Base-by-base conservation (phyloP, 2,888 invertebrate species). In the Caradrina clavipalpis region DNA sequence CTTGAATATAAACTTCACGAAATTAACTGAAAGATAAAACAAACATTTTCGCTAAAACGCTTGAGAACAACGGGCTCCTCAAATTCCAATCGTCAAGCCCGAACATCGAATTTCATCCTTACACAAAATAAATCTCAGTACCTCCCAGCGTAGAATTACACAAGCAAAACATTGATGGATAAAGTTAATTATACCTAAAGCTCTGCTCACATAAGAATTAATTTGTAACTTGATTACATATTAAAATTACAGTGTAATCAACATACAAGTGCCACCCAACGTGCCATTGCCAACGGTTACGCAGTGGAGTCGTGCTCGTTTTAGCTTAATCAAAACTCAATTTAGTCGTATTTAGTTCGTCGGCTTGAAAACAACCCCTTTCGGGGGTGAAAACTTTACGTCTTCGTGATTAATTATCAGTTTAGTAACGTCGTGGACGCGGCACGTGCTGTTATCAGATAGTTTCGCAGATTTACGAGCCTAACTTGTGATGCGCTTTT, bases 251-350 rank as follows among this genome's bases (percentile, higher is more conserved):
- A 78, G 68, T 70, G 83, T 85, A 84, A 83, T 77, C 77, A 75
- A 76, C 76, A 70, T 73, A 81, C 82, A 79, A 85, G 80, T 84
- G 78, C 73, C 72, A 67, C 76, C 51, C 72, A 76, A 86, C 86
- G 86, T 88, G 88, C 85, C 86, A 85, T 83, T 86, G 71, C 80
- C 87, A 85, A 77, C 82, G 63, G 86, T 88, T 88, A 87, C 86
- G 74, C 79, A 80, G 39, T 60, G 22, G 22, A 76, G 22, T 71
- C 51, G 53, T 31, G 76, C 82, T 76, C 79, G 69, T 83, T 85
- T 84, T 74, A 82, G 86, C 88, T 88, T 88, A 88, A 91, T 91
- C 90, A 91, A 89, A 92, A 90, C 90, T 88, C 89, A 87, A 91
- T 92, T 92, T 88, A 83, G 84, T 80, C 85, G 86, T 88, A 87